Base-by-base conservation (phyloP, 1,140 invertebrate genomes). In the Grapholita molesta region DNA sequence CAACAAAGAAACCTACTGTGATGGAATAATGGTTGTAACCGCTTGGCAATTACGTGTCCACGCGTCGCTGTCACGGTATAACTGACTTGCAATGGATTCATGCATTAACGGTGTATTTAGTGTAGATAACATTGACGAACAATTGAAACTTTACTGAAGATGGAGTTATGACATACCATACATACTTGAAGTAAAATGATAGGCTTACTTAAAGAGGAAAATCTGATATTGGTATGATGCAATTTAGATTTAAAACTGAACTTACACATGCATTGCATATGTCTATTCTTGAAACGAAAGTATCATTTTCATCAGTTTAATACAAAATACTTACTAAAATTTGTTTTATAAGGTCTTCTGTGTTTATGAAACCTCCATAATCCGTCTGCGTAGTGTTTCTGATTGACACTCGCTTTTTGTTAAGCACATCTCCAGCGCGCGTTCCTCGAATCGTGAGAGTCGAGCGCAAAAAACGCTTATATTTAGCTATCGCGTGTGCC, bases 401-500 rank as follows among this genome's bases (percentile, higher is more conserved):
- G 18, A 25, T 21, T 23, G 23, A 24, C 67, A 57, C 21, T 25
- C 30, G 55, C n/a, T n/a, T 68, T 68, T 48, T 15, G 55, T 21
- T 21, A 21, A 8, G 18, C 52, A 15, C 25, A 33, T 33, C 33
- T 55, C 3, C 53, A 18, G 4, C 23, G 53, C 24, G 21, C 53
- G 53, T 55, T 55, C 53, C 21, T 55, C 23, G 53, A 55, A 55
- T 55, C 53, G 24, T 55, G 53, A 55, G 53, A 55, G 53, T 55
- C 23, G 21, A 48, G 15, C n/a, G 42, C 24, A 55, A 55, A 55
- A 55, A 55, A 24, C 24, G 24, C 23, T 72, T 69, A 72, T 69
- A 68, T 67, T 65, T 67, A 72, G 65, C 52, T 0, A 23, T 72
- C 68, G 71, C 71, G 71, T 72, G 71, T 33, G 30, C 68, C 67